phyloP scores from a whole-genome alignment of 2,113 vertebrate species.

The Forbesichthys agassizii region DNA sequence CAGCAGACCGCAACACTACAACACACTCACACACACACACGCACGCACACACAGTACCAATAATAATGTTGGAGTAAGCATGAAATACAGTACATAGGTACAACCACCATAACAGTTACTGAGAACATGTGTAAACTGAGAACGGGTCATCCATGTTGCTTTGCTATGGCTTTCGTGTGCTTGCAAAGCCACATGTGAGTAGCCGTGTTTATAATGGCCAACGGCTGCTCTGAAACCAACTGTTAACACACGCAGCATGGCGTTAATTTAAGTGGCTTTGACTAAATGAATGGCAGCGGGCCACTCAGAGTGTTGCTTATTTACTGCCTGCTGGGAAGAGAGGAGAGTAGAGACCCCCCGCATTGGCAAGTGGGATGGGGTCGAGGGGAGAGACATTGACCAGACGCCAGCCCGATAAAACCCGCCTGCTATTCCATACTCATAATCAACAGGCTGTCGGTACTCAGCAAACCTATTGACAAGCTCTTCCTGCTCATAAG shows the following conservation, averaged over 20 bases:
- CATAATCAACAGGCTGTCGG: constrained; percentile 28
- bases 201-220: no score
- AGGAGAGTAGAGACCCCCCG: constrained; percentile 2
- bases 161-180: no score
- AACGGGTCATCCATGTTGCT: no score
- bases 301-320: constrained; percentile 4
- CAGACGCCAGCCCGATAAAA: constrained; percentile 24
- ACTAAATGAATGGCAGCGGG: constrained; percentile 14
- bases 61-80: no score
- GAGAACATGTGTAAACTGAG: no score
- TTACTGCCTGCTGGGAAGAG: constrained; percentile 20
- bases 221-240: neutral
- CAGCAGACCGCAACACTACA: no score
- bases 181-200: no score
- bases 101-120: neutral
- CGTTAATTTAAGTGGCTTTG: constrained; percentile 7
- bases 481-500: constrained; percentile 24
- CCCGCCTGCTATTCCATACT: constrained; percentile 32
- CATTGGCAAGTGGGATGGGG: neutral
- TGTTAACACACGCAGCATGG: neutral
- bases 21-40: neutral
- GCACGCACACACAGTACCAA: neutral
- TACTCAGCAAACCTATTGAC: constrained; percentile 36
- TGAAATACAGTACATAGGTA: neutral
- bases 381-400: constrained; percentile 19